phyloP scores from a whole-genome alignment of 2,797 vertebrate genomes.

The Pempheris klunzingeri region DNA sequence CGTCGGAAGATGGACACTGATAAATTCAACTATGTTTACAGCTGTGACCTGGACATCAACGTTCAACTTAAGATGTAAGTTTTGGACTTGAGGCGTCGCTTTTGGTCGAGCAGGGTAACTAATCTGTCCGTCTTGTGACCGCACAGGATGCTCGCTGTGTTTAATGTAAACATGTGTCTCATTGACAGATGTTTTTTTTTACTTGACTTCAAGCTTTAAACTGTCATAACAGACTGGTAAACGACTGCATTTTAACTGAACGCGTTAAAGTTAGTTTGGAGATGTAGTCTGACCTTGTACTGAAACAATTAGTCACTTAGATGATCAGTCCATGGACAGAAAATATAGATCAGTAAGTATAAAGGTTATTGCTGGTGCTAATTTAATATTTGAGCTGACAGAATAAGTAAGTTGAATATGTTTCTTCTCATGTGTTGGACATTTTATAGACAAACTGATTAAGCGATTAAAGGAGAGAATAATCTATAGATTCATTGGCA shows the following conservation, averaged over 20 bases:
- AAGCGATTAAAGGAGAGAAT: not conserved
- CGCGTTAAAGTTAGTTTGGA: not conserved
- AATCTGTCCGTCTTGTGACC: conserved; percentile 59
- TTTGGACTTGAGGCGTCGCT: not conserved
- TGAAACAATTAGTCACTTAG: not conserved
- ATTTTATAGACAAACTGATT: not conserved
- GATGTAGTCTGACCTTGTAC: not conserved
- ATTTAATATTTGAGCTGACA: too few species aligned
- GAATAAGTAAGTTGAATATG: not conserved
- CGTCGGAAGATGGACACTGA: conserved; percentile 89
- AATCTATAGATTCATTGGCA: not conserved
- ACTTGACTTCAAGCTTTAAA: not conserved
- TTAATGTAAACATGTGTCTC: not conserved
- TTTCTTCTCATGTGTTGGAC: not conserved
- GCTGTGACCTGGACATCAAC: conserved; percentile 97
- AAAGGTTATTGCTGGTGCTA: not conserved
- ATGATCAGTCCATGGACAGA: not conserved
- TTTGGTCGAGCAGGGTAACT: conserved; percentile 26
- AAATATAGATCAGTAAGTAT: not conserved
- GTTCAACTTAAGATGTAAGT: conserved; percentile 98
- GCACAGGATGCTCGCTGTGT: conserved; percentile 44
- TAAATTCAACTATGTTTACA: conserved; percentile 95
- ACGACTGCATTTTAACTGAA: not conserved
- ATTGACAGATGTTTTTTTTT: not conserved
- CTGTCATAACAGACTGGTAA: too few species aligned